These are phyloP conservation scores for Resseliella maxima DNA, from an alignment of 2,888 invertebrate species.

Conservation along the genomic window DNA sequence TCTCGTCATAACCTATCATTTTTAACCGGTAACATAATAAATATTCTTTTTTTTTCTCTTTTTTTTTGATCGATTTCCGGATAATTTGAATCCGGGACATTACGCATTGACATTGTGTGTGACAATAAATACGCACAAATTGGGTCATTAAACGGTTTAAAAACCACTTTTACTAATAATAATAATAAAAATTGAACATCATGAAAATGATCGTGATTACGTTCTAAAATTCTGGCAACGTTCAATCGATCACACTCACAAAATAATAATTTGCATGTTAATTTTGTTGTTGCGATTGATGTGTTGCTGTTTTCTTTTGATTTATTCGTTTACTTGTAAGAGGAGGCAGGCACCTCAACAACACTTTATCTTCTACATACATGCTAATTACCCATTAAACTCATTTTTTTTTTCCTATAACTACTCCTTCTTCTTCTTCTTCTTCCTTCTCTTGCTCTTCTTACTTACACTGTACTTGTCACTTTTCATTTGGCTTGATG, in stretches of 20 bases:
- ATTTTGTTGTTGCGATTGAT: not conserved
- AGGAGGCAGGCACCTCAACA: not conserved
- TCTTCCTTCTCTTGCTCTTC: too few relatives aligned
- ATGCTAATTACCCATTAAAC: constrained; percentile 14
- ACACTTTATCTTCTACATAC: not conserved
- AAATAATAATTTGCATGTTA: constrained; percentile 12
- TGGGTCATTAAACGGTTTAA: not conserved
- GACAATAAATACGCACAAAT: not conserved
- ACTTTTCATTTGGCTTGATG: constrained; percentile 30
- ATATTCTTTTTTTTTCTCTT: too few relatives aligned
- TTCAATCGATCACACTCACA: constrained; percentile 5
- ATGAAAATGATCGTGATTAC: not conserved
- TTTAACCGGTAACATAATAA: too few relatives aligned
- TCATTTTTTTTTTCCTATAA: not conserved
- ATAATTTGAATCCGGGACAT: too few relatives aligned
- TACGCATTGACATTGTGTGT: too few relatives aligned
- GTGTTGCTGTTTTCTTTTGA: not conserved
- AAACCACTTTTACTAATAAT: not conserved
- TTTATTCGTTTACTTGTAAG: not conserved
- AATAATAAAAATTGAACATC: not conserved
- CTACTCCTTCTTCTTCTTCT: too few relatives aligned
- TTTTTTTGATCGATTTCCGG: not conserved
- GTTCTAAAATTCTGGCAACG: not conserved
- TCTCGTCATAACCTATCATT: too few relatives aligned
- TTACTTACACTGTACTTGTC: constrained; percentile 44